Evolutionary conservation across 2,888 invertebrate species (phyloP), one percentile per base, ranked within the genome.

Genomic region (Willowsia nigromaculata): DNA sequence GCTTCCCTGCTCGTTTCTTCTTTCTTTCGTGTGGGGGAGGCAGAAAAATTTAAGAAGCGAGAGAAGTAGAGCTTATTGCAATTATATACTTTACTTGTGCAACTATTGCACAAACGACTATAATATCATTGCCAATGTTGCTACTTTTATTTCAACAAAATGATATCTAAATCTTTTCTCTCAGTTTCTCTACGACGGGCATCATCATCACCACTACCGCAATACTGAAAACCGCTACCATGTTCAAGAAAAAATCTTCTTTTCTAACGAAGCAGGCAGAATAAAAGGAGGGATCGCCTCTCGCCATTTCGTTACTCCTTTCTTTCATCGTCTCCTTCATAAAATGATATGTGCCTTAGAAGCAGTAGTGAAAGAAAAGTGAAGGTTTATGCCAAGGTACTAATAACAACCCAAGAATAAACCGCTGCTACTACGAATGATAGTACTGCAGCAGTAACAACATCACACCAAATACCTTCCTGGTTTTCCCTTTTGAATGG

Each of bases 91-190:
- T 68, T 37, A 3, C 30, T 62, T 27, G 18, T 71, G 22, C 25
- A 22, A 43, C 71, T 71, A 65, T 15, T 33, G 33, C 33, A 65
- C 22, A 40, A 43, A 43, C 15, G 2, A 33, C n/a, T n/a, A 30
- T 18, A n/a, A 7, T 33, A 15, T 65, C 30, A 33, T 30, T 30
- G 33, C 33, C 30, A 65, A 65, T 3, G n/a, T n/a, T n/a, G 33
- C 65, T 33, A 6, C 65, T 65, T 15, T 15, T 65, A 65, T 65
- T 65, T 65, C 22, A 40, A 68, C 40, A 68, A 68, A 40, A 22
- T 33, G 40, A 68, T 81, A 81, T 81, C 86, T 71, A 81, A 81
- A 87, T 86, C 86, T 68, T 81, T 59, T 85, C 18, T n/a, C 33
- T 25, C 43, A n/a, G n/a, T 18, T 30, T 47, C 30, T 30, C 1